These are phyloP conservation scores for Odontophorus gujanensis DNA, from an alignment of 2,113 vertebrate genomes.

Conservation along the genomic window DNA sequence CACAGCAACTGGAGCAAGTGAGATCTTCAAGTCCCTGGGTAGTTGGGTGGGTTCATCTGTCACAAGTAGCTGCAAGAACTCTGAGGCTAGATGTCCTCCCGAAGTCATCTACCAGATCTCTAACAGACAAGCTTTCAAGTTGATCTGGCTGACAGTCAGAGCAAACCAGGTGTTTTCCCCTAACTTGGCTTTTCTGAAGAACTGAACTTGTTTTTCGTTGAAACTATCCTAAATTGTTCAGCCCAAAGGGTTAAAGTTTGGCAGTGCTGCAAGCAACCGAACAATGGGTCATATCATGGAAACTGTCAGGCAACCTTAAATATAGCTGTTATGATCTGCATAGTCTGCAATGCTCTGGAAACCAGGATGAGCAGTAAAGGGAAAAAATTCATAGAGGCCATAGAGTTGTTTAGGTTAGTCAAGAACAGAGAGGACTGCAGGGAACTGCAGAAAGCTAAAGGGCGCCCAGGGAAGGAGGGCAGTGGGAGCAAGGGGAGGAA, in stretches of 20 bases:
- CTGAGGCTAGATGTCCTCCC: neutral
- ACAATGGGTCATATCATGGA: constrained; percentile 69
- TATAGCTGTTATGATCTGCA: constrained; percentile 71
- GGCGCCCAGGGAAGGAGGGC: neutral
- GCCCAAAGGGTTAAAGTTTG: constrained; percentile 52
- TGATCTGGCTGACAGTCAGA: neutral
- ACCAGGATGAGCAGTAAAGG: constrained; percentile 47
- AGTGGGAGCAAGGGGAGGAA: neutral
- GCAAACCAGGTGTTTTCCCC: neutral
- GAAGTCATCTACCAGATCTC: neutral
- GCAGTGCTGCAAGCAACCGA: neutral
- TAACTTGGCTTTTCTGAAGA: neutral
- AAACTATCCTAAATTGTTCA: neutral
- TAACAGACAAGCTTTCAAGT: neutral
- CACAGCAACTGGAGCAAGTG: accelerated
- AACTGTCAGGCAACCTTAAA: constrained; percentile 71
- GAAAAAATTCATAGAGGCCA: constrained; percentile 63
- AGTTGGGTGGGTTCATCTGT: neutral
- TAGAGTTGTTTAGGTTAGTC: constrained; percentile 60
- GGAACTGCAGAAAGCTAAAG: constrained; percentile 20
- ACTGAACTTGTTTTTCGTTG: neutral
- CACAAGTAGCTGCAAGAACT: accelerated
- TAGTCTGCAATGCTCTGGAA: constrained; percentile 71
- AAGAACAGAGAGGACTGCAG: neutral
- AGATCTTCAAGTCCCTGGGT: neutral